A percentile compares a stretch with the other conserved stretches of the same genome.
These are phyloP conservation scores for Hecatera dysodea DNA, from an alignment of 2,888 invertebrate genomes.

Conservation along the genomic window DNA sequence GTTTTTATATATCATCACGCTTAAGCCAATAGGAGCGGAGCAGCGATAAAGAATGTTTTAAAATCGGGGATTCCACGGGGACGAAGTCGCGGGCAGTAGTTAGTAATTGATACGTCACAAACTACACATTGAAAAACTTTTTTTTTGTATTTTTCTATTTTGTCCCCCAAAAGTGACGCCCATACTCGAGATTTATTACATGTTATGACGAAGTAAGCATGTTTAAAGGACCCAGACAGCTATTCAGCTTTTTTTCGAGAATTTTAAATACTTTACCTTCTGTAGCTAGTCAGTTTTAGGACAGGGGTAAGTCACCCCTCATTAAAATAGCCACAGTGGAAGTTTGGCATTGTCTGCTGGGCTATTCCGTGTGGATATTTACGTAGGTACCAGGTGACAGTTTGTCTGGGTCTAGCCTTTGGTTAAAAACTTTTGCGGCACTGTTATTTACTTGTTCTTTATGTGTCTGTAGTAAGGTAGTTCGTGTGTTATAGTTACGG, in stretches of 20 bases:
- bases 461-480: neutral
- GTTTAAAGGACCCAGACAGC: too few species aligned
- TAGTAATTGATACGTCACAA: too few species aligned
- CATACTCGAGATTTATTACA: too few species aligned
- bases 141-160: too few species aligned
- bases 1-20: too few species aligned
- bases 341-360: slow-evolving; percentile 36
- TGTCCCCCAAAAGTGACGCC: too few species aligned
- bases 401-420: slow-evolving; percentile 15
- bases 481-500: neutral
- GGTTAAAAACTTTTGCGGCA: slow-evolving; percentile 3
- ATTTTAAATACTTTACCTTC: neutral
- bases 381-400: slow-evolving; percentile 15
- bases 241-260: neutral
- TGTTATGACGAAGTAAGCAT: too few species aligned
- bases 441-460: slow-evolving; percentile 7
- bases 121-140: too few species aligned
- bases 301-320: slow-evolving; percentile 26
- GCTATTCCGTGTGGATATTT: slow-evolving; percentile 21
- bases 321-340: slow-evolving; percentile 57
- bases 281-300: neutral
- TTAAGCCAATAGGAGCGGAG: too few species aligned
- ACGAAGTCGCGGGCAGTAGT: too few species aligned
- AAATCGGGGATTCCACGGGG: too few species aligned
- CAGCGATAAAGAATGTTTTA: too few species aligned